Evolutionary conservation across 2,888 invertebrate species (phyloP).

Genomic region (Sabellastarte sp.): DNA sequence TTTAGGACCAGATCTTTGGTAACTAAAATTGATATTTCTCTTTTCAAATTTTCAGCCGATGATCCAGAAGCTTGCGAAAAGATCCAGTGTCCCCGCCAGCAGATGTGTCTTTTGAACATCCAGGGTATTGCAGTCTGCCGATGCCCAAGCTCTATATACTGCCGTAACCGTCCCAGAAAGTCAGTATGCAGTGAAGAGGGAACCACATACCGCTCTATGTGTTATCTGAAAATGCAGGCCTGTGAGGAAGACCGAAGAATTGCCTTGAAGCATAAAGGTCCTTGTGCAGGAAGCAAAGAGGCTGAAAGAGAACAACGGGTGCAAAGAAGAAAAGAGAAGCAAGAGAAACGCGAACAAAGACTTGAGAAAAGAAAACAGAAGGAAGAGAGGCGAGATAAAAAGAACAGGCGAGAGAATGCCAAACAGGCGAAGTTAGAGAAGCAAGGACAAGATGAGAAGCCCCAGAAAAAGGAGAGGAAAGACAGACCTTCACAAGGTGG

Average conservation of each 20-base stretch:
- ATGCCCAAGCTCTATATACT: constrained; percentile 47
- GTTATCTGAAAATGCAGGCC: constrained; percentile 19
- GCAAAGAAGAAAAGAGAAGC: no score
- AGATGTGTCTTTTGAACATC: constrained; percentile 52
- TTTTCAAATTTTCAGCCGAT: neutral
- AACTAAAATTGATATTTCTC: no score
- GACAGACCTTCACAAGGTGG: no score
- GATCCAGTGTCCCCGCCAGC: constrained; percentile 46
- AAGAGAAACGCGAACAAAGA: no score
- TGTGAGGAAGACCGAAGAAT: constrained; percentile 6
- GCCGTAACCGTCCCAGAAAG: constrained; percentile 31
- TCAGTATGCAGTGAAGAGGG: constrained; percentile 49
- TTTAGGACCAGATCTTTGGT: no score
- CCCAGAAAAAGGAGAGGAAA: no score
- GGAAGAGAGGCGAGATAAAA: neutral
- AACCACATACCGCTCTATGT: constrained; percentile 21
- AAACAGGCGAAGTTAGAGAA: neutral
- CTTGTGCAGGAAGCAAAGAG: no score
- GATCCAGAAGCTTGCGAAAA: constrained; percentile 28
- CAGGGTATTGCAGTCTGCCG: constrained; percentile 53
- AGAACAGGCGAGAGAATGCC: neutral
- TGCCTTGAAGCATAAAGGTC: constrained; percentile 2
- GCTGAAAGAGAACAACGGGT: no score
- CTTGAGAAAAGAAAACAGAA: neutral
- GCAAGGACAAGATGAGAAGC: neutral